Percentiles rank a stretch among this genome's conserved stretches.
These are phyloP conservation scores for Drosophila sulfurigaster DNA, from an alignment of 1,140 invertebrate genomes.

Conservation along the genomic window DNA sequence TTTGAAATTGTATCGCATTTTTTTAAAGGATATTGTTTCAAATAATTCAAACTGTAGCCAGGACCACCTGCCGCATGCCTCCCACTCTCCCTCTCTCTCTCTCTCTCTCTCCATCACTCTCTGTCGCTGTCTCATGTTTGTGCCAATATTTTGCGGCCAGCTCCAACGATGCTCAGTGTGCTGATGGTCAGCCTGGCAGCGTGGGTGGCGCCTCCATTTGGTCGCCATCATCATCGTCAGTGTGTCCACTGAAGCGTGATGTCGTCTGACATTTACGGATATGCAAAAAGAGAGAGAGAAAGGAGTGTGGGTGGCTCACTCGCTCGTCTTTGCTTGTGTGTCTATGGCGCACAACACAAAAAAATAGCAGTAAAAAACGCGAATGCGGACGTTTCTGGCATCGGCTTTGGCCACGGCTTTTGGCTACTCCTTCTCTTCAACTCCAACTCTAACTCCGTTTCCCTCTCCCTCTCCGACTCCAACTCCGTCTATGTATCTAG, in stretches of 20 bases:
- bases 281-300: conserved; percentile 25
- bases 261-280: conserved; percentile 84
- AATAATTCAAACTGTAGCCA: conserved; percentile 78
- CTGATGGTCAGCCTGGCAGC: conserved; percentile 40
- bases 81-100: neutral
- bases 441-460: neutral
- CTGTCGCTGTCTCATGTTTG: conserved; percentile 54
- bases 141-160: conserved; percentile 76
- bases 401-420: conserved; percentile 44
- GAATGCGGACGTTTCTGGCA: conserved; percentile 61
- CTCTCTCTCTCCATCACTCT: neutral
- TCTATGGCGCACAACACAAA: neutral
- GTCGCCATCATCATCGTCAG: conserved; percentile 34
- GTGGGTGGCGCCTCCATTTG: conserved; percentile 57
- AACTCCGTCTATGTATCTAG: conserved; percentile 41
- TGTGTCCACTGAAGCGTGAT: conserved; percentile 81
- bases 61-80: conserved; percentile 10
- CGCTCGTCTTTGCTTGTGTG: neutral
- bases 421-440: conserved; percentile 2
- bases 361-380: conserved; percentile 34
- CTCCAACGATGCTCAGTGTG: neutral
- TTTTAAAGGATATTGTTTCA: conserved; percentile 84
- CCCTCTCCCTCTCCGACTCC: conserved; percentile 9
- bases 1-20: conserved; percentile 83
- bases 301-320: no score